A percentile compares a stretch with the other conserved stretches of the same genome.
These are phyloP conservation scores for Acheta domesticus DNA, from an alignment of 2,888 invertebrate species.

Conservation along the genomic window DNA sequence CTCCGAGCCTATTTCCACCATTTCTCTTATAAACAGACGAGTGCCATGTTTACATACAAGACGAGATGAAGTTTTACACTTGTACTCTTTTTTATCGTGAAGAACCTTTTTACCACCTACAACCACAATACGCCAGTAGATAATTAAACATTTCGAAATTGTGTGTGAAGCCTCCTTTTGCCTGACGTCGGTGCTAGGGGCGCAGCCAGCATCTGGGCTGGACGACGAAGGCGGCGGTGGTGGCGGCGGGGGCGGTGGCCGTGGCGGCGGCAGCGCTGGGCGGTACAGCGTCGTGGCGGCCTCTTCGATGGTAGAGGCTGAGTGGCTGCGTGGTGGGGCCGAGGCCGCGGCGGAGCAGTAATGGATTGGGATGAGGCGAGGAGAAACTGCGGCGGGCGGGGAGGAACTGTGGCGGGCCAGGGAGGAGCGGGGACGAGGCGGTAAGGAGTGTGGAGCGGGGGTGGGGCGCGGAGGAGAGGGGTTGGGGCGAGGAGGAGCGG, in stretches of 20 bases:
- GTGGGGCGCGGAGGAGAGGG: neutral
- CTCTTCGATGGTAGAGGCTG: too few relatives aligned
- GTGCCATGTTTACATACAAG: conserved; percentile 18
- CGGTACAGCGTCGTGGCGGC: too few relatives aligned
- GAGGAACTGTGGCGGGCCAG: too few relatives aligned
- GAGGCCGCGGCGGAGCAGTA: too few relatives aligned
- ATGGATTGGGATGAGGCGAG: too few relatives aligned
- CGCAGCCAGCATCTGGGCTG: neutral
- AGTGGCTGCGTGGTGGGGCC: too few relatives aligned
- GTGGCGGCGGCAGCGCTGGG: too few relatives aligned
- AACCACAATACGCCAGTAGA: conserved; percentile 27
- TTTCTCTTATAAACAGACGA: conserved; percentile 6
- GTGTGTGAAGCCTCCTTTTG: conserved; percentile 9
- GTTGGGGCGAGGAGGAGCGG: neutral
- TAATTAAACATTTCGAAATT: conserved; percentile 29
- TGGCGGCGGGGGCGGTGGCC: too few relatives aligned
- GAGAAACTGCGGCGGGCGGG: too few relatives aligned
- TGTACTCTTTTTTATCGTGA: conserved; percentile 9
- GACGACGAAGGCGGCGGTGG: neutral
- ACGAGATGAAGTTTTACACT: conserved; percentile 18
- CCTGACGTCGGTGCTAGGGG: neutral
- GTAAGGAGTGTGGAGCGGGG: neutral
- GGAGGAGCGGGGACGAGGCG: neutral
- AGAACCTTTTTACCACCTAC: conserved; percentile 12
- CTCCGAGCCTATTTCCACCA: conserved; percentile 10